Evolutionary conservation across 37 sponge, comb jelly and placozoan genomes (phyloP).

Genomic region (Diacarnus erythraeanus): DNA sequence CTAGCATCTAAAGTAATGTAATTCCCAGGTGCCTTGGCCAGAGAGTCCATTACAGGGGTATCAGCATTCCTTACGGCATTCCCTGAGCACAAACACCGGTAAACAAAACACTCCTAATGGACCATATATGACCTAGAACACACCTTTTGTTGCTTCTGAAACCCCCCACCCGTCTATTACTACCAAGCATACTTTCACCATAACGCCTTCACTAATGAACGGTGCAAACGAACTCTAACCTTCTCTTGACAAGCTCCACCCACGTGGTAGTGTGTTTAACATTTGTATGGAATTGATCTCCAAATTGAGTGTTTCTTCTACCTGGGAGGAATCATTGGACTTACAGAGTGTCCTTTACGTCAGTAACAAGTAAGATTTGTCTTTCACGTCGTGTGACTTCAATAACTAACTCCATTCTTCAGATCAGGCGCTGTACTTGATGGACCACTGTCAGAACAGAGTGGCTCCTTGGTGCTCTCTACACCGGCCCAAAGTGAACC

Average conservation of each 20-base stretch:
- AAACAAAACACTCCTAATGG: background rate
- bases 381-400: background rate
- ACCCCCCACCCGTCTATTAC: constrained; percentile 98
- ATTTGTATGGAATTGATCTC: background rate
- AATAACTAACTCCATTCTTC: background rate
- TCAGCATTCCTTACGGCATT: constrained; percentile 94
- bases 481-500: background rate
- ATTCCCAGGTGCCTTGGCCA: constrained; percentile 53
- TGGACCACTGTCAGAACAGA: background rate
- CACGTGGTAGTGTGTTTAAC: background rate
- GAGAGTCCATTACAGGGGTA: constrained; percentile 94
- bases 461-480: background rate
- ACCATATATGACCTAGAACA: background rate
- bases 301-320: background rate
- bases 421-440: constrained; percentile 8
- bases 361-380: background rate
- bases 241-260: background rate
- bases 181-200: constrained; percentile 84
- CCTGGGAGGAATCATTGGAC: constrained; percentile 15
- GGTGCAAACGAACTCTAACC: too few relatives aligned
- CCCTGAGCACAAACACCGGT: constrained; percentile 31
- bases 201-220: too few relatives aligned
- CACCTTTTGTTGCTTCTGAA: constrained; percentile 76
- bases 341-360: constrained; percentile 3
- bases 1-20: constrained; percentile 83